Base-by-base conservation (phyloP, 30 jellyfish, hydroid and myxozoan genomes). In the Turritopsis dohrnii region DNA sequence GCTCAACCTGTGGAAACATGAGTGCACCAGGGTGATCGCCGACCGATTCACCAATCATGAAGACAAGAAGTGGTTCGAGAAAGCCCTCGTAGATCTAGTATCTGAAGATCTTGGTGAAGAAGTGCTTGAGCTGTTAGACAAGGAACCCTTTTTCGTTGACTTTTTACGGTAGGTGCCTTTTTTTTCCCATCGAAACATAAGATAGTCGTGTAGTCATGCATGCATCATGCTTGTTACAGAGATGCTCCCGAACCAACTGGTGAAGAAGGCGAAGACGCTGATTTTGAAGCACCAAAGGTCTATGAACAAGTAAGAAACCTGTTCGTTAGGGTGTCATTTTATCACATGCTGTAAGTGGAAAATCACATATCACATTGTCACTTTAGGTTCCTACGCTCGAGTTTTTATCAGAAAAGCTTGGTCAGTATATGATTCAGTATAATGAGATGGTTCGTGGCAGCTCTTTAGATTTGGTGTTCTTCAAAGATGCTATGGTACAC, bases 221-320 rank as follows among this genome's bases (percentile, higher is more conserved):
- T 69, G 9, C 19, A 9, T 7, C 19, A 69, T 0, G 77, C 22
- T 74, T 71, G 18, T 29, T 22, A 26, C 52, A 93, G 98, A 52
- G 98, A 93, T 77, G 96, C 96, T 9, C 96, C 98, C 8, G 98
- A 93, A 54, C 82, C 95, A 52, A 93, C 98, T 17, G 98, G 98
- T 54, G 98, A 93, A 19, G 98, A 93, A 83, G 86, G 96, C 0
- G 98, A 93, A 21, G 98, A 93, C 76, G 96, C 96, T n/a, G 96
- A 88, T 13, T 60, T 93, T 74, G 98, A 93, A 1, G 96, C 96
- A 24, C 98, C 98, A 22, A 93, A 93, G 71, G 72, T 93, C 29
- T 93, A 88, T 80, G 98, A 93, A 85, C 89, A 65, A 84, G 98
- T 93, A 54, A 60, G 90, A 28, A 22, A 1, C 66, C n/a, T n/a